Conservation (phyloP, 2,797 vertebrate species). For the Orientallactaga sibirica region DNA sequence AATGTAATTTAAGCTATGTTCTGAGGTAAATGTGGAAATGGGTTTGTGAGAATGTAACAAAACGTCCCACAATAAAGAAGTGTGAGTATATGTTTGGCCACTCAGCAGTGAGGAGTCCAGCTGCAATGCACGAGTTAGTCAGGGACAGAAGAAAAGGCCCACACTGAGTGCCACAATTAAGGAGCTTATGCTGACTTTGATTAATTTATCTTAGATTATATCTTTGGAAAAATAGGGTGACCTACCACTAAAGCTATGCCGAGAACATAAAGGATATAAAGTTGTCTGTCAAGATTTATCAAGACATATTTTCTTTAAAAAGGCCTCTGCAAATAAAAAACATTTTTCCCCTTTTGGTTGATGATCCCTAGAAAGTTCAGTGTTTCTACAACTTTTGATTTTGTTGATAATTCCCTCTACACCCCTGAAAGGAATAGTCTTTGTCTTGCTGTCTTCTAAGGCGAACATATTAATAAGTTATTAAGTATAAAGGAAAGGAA, state of each 20-base stretch:
- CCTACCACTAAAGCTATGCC: not conserved
- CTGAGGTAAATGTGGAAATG: not conserved
- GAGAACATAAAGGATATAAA: not conserved
- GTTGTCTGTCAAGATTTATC: slow-evolving; percentile 1
- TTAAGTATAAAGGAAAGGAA: slow-evolving; percentile 61
- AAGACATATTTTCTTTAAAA: not conserved
- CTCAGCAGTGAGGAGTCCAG: not conserved
- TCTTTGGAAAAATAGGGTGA: not conserved
- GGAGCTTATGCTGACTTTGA: not conserved
- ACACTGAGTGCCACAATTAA: not conserved
- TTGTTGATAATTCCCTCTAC: slow-evolving; percentile 1
- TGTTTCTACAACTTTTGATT: slow-evolving; percentile 25
- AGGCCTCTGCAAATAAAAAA: not conserved
- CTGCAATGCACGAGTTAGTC: not conserved
- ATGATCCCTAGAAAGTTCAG: not conserved
- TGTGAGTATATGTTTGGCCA: no score
- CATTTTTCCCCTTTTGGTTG: not conserved
- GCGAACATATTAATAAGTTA: slow-evolving; percentile 47
- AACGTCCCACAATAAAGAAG: not conserved
- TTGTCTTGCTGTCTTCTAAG: not conserved
- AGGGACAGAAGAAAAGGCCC: not conserved
- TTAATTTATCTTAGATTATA: not conserved
- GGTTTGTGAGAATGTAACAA: not conserved
- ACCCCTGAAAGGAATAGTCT: not conserved
- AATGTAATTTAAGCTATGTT: not conserved